Evolutionary conservation across 2,113 vertebrate genomes (phyloP), one percentile per base, ranked within the genome.

Genomic region (Alectura lathami): DNA sequence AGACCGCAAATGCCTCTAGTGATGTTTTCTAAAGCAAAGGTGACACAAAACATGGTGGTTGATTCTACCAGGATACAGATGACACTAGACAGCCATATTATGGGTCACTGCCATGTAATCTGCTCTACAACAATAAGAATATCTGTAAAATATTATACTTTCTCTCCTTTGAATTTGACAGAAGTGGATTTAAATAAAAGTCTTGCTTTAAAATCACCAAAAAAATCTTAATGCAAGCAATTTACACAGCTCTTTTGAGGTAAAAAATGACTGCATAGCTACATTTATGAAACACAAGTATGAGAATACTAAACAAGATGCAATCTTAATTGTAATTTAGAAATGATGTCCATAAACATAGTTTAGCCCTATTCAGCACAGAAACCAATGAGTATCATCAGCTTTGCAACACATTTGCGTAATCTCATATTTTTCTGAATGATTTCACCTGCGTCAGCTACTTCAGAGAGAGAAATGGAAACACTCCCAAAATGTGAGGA

Each of bases 1-100:
- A 91, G 63, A 66, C 32, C 87, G 48, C 57, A 79, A 80, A 50
- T 88, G 93, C 92, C 88, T 95, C 89, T 89, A 88, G 85, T 9
- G 11, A 24, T 69, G 75, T 89, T 93, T 93, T 79, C 75, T 83
- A 72, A 87, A 79, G 70, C 64, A 72, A 32, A 89, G 29, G 57
- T 62, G 54, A 76, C 36, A 85, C 36, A 64, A 74, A 95, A 36
- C 43, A 73, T 42, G 6, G 36, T 68, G 57, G 48, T 32, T 91
- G 63, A 67, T 62, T 79, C 78, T 87, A 68, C 23, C 23, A 48
- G 70, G 40, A 32, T 57, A 89, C 43, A 36, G 36, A 24, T 45
- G 70, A 83, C 43, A 38, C 67, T 56, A 83, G 30, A 76, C 8
- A 57, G 40, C 4, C 0, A 0, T 42, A 59, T 23, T 47, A 10